phyloP scores from a whole-genome alignment of 2,797 vertebrate species.

The Lagorchestes hirsutus region DNA sequence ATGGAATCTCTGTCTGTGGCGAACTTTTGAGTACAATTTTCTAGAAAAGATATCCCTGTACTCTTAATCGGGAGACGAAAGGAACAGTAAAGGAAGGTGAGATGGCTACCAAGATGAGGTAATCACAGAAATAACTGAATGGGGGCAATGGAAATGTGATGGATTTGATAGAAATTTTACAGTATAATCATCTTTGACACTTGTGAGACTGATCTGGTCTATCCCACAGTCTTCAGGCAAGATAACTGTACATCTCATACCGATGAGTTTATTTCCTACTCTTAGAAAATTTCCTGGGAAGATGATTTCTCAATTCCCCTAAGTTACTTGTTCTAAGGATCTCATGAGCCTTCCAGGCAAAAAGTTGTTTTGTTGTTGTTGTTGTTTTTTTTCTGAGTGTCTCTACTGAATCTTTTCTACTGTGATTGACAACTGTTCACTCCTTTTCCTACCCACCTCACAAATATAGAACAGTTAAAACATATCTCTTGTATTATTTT shows the following conservation, averaged over 20 bases:
- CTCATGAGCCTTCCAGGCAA: conserved; percentile 18
- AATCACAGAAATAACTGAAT: background rate
- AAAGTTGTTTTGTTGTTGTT: background rate
- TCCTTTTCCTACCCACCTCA: conserved; percentile 25
- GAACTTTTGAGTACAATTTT: conserved; percentile 18
- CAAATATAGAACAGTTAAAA: conserved; percentile 41
- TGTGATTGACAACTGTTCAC: background rate
- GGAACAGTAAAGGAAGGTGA: background rate
- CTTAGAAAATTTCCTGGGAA: conserved; percentile 13
- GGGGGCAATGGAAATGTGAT: background rate
- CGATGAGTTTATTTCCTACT: conserved; percentile 33
- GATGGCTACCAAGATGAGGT: background rate
- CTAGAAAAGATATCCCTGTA: background rate
- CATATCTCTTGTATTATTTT: conserved; percentile 20
- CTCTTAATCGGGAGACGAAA: background rate
- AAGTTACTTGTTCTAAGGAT: conserved; percentile 16
- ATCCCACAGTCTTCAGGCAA: background rate
- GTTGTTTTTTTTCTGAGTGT: background rate
- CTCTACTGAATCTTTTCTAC: conserved; percentile 24
- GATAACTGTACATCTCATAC: conserved; percentile 16
- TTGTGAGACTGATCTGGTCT: conserved; percentile 25
- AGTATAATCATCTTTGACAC: conserved; percentile 35
- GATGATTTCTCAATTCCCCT: background rate
- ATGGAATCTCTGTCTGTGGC: background rate
- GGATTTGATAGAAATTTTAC: conserved; percentile 28